Conservation (phyloP, 2,797 vertebrate genomes). For the Sebastiscus tertius region DNA sequence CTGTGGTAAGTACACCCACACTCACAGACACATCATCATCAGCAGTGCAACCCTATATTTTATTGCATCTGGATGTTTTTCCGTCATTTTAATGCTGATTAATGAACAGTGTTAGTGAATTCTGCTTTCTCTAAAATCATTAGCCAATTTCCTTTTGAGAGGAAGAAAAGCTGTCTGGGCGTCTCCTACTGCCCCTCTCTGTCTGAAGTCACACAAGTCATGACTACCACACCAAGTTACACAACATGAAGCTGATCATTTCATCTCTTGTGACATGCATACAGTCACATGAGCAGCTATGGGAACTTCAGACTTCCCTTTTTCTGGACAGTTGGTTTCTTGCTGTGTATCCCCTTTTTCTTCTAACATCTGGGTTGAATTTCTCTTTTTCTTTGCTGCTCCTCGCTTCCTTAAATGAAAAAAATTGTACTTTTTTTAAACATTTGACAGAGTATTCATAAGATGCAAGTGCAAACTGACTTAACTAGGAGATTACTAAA, state of each 20-base stretch:
- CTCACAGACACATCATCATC: background rate
- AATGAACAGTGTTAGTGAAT: background rate
- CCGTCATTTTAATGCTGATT: background rate
- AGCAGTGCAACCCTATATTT: no score
- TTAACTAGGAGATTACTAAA: background rate
- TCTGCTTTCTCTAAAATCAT: background rate
- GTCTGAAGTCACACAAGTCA: slow-evolving; percentile 34
- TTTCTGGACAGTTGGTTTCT: slow-evolving; percentile 16
- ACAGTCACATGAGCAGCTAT: slow-evolving; percentile 54
- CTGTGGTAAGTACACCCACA: slow-evolving; percentile 85
- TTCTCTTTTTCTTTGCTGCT: background rate
- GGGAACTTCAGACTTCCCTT: slow-evolving; percentile 55
- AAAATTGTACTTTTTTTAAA: background rate
- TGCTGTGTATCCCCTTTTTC: background rate
- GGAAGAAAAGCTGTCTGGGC: background rate
- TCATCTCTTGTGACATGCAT: slow-evolving; percentile 36
- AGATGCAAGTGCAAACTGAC: background rate
- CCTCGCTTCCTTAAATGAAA: background rate
- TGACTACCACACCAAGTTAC: slow-evolving; percentile 37
- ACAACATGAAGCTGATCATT: slow-evolving; percentile 35
- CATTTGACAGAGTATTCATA: background rate
- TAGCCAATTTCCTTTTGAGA: background rate
- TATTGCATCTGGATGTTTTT: background rate
- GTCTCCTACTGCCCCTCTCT: background rate
- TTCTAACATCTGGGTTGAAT: background rate